These are phyloP conservation scores for Nasonia oneida DNA, from an alignment of 2,888 invertebrate species.

Conservation along the genomic window DNA sequence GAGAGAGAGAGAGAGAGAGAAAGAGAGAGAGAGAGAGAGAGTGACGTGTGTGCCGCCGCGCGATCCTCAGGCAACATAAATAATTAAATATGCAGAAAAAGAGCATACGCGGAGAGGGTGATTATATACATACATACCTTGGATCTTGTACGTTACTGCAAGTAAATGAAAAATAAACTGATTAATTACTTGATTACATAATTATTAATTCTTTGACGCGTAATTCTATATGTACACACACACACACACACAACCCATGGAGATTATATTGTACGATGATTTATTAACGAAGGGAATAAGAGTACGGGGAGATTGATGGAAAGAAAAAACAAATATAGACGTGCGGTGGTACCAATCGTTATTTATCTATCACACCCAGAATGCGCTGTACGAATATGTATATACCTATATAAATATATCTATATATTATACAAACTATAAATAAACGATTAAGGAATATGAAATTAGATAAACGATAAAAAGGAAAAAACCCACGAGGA, in stretches of 20 bases:
- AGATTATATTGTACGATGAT: background rate
- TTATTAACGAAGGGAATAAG: background rate
- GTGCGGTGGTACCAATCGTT: slow-evolving; percentile 52
- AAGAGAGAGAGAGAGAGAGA: background rate
- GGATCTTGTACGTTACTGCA: slow-evolving; percentile 54
- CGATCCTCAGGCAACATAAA: background rate
- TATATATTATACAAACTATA: slow-evolving; percentile 62
- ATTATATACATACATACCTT: background rate
- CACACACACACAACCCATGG: slow-evolving; percentile 25
- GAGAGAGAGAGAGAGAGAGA: background rate
- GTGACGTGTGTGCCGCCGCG: background rate
- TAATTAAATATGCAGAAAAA: background rate
- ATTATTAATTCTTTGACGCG: slow-evolving; percentile 53
- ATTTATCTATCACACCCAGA: slow-evolving; percentile 58
- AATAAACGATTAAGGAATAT: slow-evolving; percentile 56
- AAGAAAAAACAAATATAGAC: slow-evolving; percentile 13
- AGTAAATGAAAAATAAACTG: slow-evolving; percentile 57
- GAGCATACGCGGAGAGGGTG: background rate
- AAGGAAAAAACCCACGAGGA: slow-evolving; percentile 4
- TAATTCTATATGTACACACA: slow-evolving; percentile 48
- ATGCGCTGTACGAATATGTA: slow-evolving; percentile 63
- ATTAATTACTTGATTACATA: slow-evolving; percentile 52
- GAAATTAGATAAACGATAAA: slow-evolving; percentile 35
- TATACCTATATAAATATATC: slow-evolving; percentile 64
- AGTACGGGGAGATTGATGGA: background rate